Evolutionary conservation across 2,113 vertebrate genomes (phyloP).

Genomic region (Scomber scombrus): DNA sequence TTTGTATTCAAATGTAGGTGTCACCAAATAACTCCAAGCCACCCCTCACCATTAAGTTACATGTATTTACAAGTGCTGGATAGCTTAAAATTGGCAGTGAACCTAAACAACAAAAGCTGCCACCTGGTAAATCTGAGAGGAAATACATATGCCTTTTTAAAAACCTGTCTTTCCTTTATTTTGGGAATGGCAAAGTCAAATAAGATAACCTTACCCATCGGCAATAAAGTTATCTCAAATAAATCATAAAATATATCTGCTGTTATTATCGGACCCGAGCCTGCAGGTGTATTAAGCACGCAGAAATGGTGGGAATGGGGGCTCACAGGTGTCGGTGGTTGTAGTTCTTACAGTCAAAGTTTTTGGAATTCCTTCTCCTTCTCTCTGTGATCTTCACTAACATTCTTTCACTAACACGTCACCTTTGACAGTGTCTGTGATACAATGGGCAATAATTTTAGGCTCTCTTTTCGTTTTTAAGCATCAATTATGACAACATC

Average conservation of each 20-base stretch:
- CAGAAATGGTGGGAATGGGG: constrained; percentile 52
- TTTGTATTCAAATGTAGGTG: too few species aligned
- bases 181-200: not conserved
- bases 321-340: constrained; percentile 55
- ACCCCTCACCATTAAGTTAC: too few species aligned
- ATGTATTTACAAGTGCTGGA: not conserved
- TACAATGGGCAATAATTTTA: constrained; percentile 19
- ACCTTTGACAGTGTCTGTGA: constrained; percentile 6
- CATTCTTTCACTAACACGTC: constrained; percentile 9
- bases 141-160: not conserved
- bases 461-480: not conserved
- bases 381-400: constrained; percentile 9
- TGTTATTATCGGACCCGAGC: constrained; percentile 58
- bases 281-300: constrained; percentile 25
- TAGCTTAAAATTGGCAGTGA: not conserved
- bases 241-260: not conserved
- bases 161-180: not conserved
- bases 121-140: not conserved
- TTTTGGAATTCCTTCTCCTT: constrained; percentile 12
- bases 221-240: not conserved
- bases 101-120: not conserved
- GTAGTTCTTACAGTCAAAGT: constrained; percentile 7
- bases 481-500: not conserved
- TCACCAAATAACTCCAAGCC: too few species aligned
- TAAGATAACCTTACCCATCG: not conserved